Evolutionary conservation across 1,140 invertebrate species (phyloP).

Genomic region (Parapsyche elsis): DNA sequence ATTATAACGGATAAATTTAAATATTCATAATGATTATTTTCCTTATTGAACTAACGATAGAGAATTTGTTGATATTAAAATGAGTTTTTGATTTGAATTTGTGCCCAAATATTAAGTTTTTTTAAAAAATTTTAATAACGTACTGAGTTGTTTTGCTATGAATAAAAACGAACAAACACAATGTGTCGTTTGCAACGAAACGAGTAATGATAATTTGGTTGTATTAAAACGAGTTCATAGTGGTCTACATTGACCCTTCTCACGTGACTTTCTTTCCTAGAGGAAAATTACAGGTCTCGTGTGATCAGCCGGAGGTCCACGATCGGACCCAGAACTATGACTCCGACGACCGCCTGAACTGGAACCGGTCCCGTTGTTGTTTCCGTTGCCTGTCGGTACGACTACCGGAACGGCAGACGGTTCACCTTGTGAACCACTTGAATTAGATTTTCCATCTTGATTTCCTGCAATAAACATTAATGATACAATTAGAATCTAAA

Average conservation of each 20-base stretch:
- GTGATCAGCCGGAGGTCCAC: slow-evolving; percentile 58
- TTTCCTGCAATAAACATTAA: slow-evolving; percentile 42
- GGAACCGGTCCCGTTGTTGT: slow-evolving; percentile 56
- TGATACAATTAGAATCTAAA: no score
- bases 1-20: no score
- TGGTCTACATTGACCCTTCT: slow-evolving; percentile 19
- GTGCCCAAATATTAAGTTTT: not conserved
- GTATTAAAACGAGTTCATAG: slow-evolving; percentile 18
- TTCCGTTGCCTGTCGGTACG: slow-evolving; percentile 54
- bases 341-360: slow-evolving; percentile 59
- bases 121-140: not conserved
- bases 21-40: no score
- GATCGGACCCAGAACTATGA: slow-evolving; percentile 61
- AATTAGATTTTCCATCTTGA: slow-evolving; percentile 61
- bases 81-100: not conserved
- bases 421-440: slow-evolving; percentile 58
- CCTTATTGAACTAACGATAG: no score
- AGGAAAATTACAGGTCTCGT: slow-evolving; percentile 64
- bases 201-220: not conserved
- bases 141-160: not conserved
- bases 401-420: slow-evolving; percentile 44
- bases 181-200: not conserved
- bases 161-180: not conserved
- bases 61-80: no score
- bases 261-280: slow-evolving; percentile 53